Evolutionary conservation across 64 coral and sea anemone species (phyloP), one percentile per base, ranked within the genome.

Genomic region (Actinia equina): DNA sequence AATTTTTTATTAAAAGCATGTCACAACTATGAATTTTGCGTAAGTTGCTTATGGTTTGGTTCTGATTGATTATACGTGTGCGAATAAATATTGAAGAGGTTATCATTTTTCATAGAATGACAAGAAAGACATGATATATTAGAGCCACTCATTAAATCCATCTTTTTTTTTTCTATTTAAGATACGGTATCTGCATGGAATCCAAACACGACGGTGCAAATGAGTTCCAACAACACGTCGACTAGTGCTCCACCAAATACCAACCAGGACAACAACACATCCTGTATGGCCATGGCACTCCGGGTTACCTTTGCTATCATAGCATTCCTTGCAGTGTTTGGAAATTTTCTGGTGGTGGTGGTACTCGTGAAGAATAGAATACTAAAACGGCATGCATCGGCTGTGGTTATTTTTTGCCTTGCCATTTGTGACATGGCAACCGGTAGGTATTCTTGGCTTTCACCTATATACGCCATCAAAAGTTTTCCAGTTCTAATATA

Each of bases 391-490:
- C 69, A 87, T 55, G 69, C 86, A 11, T 87, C 69, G 18, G 76
- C 69, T 16, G 69, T 77, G 86, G 30, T 87, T 26, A 87, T 87
- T 52, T 51, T 87, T 9, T 18, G 44, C 16, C 86, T 87, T 49
- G 86, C 67, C 41, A 44, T 85, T 14, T 25, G 44, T 2, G 83
- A 85, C 43, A 85, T 44, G 20, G 20, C 56, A 22, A 87, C 86
- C 30, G 86, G 65, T 77, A 58, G 56, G 69, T 58, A 55, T 17
- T 19, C 16, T 37, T 37, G 30, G 30, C 30, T 37, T 37, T 37
- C 30, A 37, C 30, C 30, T 37, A 37, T 37, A 37, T 37, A 37
- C 30, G 30, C 30, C 30, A 37, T 37, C 30, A 37, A 37, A 37
- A 37, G 30, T 37, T 37, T 37, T 37, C 30, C 30, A 37, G 30